Percentiles rank a stretch among this genome's conserved stretches.
Evolutionary conservation across 2,888 invertebrate species (phyloP).

Genomic region (Phytoseiulus persimilis): DNA sequence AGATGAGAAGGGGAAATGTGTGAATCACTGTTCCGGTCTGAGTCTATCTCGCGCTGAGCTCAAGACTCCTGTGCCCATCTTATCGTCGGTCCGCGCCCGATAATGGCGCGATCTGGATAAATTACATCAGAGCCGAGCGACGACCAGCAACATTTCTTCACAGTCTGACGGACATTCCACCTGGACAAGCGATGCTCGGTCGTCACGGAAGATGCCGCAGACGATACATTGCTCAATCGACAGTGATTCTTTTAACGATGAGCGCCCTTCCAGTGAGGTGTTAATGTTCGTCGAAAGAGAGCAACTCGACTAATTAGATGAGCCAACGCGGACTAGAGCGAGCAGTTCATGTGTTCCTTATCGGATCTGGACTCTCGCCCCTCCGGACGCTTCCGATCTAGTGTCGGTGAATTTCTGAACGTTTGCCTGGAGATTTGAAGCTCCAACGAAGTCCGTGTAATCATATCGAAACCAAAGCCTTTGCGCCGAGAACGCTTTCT

Average conservation of each 20-base stretch:
- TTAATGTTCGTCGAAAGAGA: background rate
- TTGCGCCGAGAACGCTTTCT: no score
- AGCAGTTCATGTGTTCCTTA: background rate
- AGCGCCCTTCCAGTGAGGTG: background rate
- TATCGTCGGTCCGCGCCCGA: background rate
- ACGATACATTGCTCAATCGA: background rate
- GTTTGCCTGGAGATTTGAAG: no score
- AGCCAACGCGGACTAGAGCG: background rate
- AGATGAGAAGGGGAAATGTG: background rate
- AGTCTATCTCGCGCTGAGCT: background rate
- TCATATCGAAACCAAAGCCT: no score
- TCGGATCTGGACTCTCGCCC: no score
- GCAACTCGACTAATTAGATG: background rate
- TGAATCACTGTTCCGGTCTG: background rate
- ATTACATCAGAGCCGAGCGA: background rate
- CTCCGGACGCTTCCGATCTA: no score
- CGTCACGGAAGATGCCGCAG: background rate
- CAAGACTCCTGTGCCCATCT: background rate
- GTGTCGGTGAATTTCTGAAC: no score
- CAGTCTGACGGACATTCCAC: background rate
- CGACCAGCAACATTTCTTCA: background rate
- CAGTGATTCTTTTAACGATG: background rate
- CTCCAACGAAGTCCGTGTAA: no score
- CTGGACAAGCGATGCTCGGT: background rate
- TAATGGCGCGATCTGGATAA: background rate